phyloP scores from a whole-genome alignment of 2,113 vertebrate genomes.

The Cercopithecus mona region DNA sequence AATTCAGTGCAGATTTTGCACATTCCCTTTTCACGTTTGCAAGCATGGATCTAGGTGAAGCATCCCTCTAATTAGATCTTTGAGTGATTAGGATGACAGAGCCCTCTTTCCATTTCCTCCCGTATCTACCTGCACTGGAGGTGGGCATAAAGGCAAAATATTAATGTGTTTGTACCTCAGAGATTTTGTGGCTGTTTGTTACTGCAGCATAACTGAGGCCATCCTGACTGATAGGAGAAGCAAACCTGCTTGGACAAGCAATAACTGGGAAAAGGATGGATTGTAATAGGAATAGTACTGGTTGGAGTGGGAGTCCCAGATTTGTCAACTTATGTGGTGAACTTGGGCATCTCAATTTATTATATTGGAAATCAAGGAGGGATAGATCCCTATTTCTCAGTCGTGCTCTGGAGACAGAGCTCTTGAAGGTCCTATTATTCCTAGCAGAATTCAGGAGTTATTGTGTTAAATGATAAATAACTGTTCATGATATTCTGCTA shows the following conservation, averaged over 20 bases:
- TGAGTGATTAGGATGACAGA: not conserved
- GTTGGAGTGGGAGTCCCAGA: not conserved
- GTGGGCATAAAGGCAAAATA: not conserved
- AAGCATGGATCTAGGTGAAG: not conserved
- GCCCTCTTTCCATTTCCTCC: fast-evolving
- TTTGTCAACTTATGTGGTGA: not conserved
- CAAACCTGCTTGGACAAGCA: not conserved
- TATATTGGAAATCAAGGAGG: not conserved
- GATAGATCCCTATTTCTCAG: not conserved
- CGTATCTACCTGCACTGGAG: not conserved
- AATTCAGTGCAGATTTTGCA: not conserved
- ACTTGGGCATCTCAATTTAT: not conserved
- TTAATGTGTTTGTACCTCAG: not conserved
- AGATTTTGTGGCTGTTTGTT: not conserved
- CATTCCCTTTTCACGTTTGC: not conserved
- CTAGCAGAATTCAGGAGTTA: not conserved
- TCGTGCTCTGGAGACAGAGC: not conserved
- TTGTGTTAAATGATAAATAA: not conserved
- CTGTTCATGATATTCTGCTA: not conserved
- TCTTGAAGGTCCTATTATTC: not conserved
- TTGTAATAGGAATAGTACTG: not conserved
- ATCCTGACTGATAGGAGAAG: not conserved
- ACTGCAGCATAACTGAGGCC: not conserved
- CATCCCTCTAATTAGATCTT: not conserved
- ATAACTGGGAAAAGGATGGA: not conserved